Evolutionary conservation across 2,797 vertebrate genomes (phyloP), one percentile per base, ranked within the genome.

Genomic region (Gambusia yucatana): DNA sequence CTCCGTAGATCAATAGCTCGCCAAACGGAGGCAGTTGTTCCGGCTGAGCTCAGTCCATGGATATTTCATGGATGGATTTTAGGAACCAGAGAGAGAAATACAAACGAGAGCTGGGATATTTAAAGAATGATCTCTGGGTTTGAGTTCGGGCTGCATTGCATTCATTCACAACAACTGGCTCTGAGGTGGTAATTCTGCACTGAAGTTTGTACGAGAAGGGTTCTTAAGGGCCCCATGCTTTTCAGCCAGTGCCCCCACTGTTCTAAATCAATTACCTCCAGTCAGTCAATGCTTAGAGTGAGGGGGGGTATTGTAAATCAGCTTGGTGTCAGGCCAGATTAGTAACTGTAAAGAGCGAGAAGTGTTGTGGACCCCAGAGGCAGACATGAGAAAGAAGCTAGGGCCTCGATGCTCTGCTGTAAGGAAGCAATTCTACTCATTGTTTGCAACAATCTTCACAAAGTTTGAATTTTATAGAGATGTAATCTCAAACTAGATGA

Each of bases 231-330:
- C 73, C 87, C 88, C 84, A 87, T 82, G 84, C 79, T 83, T 89
- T 94, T 92, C 87, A 93, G 92, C 90, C 90, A 88, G 92, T 94
- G 92, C 89, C 89, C 91, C 72, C 84, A 87, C 89, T 91, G 91
- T 94, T 94, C 91, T 91, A 94, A 95, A 95, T 95, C 93, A 94
- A 95, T 94, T 94, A 93, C 93, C 83, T 91, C 89, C 84, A 91
- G 89, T 85, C 89, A 90, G 93, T 87, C 90, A 77, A 81, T 87
- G 89, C 92, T 92, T 89, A 90, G 88, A 78, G 76, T 90, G 76
- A 33, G 59, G 43, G 88, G 90, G 67, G 88, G 84, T 61, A 93
- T 94, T 95, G 91, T 94, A 94, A 94, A 95, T 94, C 93, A 93
- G 92, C 93, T 94, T 92, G 93, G 91, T 94, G 94, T 94, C 93